Evolutionary conservation across 2,797 vertebrate species (phyloP).

Genomic region (Sus cebifrons): DNA sequence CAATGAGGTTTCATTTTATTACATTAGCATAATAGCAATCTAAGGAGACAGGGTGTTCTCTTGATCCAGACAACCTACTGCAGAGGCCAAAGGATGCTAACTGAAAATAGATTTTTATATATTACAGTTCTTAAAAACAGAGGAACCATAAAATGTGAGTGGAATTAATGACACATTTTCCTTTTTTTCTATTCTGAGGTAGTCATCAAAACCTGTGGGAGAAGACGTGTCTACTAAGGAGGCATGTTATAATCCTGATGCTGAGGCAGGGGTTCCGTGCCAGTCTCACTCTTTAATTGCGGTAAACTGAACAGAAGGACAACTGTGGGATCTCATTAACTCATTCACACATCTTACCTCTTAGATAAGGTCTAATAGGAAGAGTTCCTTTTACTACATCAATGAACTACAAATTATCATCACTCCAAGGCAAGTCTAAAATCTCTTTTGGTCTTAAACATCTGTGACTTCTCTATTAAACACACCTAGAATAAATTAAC

Average conservation of each 20-base stretch:
- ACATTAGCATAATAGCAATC: background rate
- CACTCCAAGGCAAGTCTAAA: background rate
- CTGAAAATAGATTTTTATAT: background rate
- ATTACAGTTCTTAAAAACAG: background rate
- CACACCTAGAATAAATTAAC: background rate
- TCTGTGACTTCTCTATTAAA: slow-evolving; percentile 29
- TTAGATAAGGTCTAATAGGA: background rate
- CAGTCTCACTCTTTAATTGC: background rate
- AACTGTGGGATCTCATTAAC: background rate
- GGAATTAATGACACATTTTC: background rate
- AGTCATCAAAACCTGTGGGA: slow-evolving; percentile 43
- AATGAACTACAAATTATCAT: background rate
- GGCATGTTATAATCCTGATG: background rate
- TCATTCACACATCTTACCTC: background rate
- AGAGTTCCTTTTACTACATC: background rate
- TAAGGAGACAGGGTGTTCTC: background rate
- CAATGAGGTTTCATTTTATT: background rate
- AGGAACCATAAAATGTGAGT: background rate
- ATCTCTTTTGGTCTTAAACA: background rate
- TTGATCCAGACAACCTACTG: background rate
- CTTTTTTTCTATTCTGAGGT: slow-evolving; percentile 68
- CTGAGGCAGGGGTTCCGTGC: background rate
- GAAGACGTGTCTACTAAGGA: background rate
- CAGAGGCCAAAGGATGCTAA: background rate
- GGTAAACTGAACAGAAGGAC: background rate